Base-by-base conservation (phyloP, 1,140 invertebrate species). In the Lasaia peninsularis region DNA sequence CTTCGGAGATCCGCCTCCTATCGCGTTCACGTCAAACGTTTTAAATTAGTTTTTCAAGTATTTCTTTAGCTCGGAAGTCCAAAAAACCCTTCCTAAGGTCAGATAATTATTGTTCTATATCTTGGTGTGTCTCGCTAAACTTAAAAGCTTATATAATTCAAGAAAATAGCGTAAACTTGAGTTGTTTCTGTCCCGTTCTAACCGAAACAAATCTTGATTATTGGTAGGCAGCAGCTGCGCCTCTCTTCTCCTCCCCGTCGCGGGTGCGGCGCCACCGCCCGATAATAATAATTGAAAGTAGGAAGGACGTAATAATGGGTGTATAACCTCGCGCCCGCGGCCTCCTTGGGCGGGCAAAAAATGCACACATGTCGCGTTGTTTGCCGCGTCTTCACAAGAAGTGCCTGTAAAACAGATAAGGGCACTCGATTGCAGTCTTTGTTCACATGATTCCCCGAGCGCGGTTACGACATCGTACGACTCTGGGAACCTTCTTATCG, bases 271-370 rank as follows among this genome's bases (percentile, higher is more conserved):
- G 79, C 82, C 71, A 74, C 80, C 81, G 81, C 85, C 82, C 85
- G 85, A 85, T 86, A 85, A 88, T 86, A 88, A 88, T 86, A 88
- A 86, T 86, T 86, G 85, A 86, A 88, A 88, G 85, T 88, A 88
- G 85, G 85, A 88, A 88, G 85, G 85, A 88, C 85, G 81, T 84
- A 86, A 88, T 88, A 88, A 88, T 88, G 85, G 85, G 85, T 88
- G 85, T 88, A 88, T 88, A 88, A 88, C 85, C 85, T 88, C 85
- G 81, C 67, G 82, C 81, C 85, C 81, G 85, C 85, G 85, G 83
- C 85, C 85, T 86, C 85, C 82, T 88, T 88, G 85, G 85, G 85
- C 85, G 85, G 85, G 85, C 73, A 88, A 88, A 88, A 88, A 88
- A 88, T 86, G 81, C 78, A 88, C 83, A 88, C 85, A 86, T 88